Conservation (phyloP, 2,797 vertebrate genomes). For the Graptemys geographica region DNA sequence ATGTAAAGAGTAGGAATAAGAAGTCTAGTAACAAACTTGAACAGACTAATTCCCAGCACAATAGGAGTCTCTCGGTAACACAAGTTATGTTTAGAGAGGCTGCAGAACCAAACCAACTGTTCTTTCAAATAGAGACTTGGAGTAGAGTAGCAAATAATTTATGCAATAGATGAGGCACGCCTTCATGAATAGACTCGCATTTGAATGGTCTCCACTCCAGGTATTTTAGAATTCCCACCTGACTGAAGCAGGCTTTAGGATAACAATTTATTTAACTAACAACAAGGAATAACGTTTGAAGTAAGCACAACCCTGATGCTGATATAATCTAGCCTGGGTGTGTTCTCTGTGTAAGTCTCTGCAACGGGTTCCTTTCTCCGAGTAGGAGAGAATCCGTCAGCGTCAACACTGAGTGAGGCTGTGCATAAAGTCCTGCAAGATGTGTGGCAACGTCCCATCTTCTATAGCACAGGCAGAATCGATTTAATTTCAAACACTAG, state of each 20-base stretch:
- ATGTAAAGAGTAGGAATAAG: not conserved
- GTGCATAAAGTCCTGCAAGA: not conserved
- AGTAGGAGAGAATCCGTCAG: not conserved
- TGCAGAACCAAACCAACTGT: not conserved
- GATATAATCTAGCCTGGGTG: not conserved
- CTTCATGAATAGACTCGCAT: conserved; percentile 16
- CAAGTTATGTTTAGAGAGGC: not conserved
- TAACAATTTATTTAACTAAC: not conserved
- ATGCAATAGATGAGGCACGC: not conserved
- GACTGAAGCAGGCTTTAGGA: conserved; percentile 6
- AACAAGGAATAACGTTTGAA: not conserved
- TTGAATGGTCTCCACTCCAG: not conserved
- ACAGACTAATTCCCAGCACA: not conserved
- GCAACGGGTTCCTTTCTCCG: not conserved
- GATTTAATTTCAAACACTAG: not conserved
- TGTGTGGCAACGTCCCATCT: fast-evolving
- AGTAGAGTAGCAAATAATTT: not conserved
- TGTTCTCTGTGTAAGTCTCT: not conserved
- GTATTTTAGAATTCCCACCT: conserved; percentile 16
- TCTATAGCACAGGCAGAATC: fast-evolving
- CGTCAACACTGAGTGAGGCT: not conserved
- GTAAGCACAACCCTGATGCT: not conserved
- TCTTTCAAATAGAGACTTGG: not conserved
- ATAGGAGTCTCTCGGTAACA: not conserved
- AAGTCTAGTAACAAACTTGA: not conserved